Percentiles rank a stretch among this genome's conserved stretches.
Evolutionary conservation across 1,140 invertebrate genomes (phyloP).

Genomic region (Zophobas morio): DNA sequence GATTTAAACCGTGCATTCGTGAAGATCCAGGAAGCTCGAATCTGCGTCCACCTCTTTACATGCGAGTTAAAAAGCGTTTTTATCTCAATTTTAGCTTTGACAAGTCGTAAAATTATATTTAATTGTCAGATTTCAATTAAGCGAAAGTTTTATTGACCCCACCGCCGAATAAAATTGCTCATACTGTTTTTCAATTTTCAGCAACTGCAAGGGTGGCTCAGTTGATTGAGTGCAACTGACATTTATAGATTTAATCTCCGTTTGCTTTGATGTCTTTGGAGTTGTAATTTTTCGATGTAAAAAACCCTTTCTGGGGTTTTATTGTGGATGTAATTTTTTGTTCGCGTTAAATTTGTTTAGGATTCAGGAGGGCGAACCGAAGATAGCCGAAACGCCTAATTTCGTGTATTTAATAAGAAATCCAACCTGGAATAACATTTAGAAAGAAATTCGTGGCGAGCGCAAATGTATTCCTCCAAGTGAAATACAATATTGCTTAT

Average conservation of each 20-base stretch:
- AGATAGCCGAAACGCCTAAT: neutral
- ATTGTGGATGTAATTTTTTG: neutral
- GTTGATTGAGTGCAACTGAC: constrained; percentile 20
- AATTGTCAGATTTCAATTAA: neutral
- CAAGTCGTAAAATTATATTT: neutral
- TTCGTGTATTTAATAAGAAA: constrained; percentile 29
- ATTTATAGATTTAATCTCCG: constrained; percentile 40
- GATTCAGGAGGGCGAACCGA: neutral
- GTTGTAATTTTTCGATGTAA: neutral
- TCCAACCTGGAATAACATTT: constrained; percentile 19
- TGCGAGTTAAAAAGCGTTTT: too few relatives aligned
- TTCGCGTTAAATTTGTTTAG: neutral
- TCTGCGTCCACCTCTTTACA: too few relatives aligned
- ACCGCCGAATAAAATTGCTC: too few relatives aligned
- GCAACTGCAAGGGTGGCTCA: constrained; percentile 24
- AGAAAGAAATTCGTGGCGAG: constrained; percentile 13
- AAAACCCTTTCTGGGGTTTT: neutral
- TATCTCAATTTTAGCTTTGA: too few relatives aligned
- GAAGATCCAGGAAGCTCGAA: too few relatives aligned
- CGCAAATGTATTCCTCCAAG: constrained; percentile 33
- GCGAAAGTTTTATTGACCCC: neutral
- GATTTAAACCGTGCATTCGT: too few relatives aligned
- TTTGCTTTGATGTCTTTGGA: constrained; percentile 6
- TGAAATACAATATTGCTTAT: constrained; percentile 43
- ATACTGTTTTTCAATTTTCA: neutral